Conservation (phyloP, 92 coral and sea anemone species). For the Epizoanthus scotinus region DNA sequence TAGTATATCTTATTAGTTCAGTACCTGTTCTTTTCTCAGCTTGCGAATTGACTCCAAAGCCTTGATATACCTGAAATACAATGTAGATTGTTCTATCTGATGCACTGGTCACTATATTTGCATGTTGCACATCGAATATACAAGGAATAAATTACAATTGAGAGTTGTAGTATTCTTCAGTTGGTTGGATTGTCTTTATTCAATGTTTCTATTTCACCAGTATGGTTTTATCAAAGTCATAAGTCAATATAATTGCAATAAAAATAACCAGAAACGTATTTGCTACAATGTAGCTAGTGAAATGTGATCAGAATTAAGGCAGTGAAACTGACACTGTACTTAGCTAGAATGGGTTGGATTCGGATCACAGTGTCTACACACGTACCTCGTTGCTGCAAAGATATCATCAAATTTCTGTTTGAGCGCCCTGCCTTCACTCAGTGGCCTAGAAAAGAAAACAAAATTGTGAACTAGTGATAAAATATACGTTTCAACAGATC, state of each 20-base stretch:
- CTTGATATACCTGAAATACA: constrained; percentile 76
- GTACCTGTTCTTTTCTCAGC: constrained; percentile 76
- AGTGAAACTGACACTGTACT: background rate
- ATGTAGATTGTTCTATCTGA: background rate
- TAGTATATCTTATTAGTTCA: no score
- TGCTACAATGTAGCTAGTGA: no score
- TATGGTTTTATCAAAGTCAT: no score
- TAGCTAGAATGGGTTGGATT: background rate
- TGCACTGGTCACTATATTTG: background rate
- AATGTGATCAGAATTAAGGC: no score
- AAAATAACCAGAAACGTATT: no score
- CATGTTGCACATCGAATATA: background rate
- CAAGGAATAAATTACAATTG: background rate
- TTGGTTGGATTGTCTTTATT: no score
- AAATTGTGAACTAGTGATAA: background rate
- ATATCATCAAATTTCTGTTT: constrained; percentile 99
- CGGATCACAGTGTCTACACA: background rate
- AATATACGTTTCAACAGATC: no score
- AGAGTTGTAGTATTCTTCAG: no score
- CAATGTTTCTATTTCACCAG: no score
- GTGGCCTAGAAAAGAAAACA: constrained; percentile 74
- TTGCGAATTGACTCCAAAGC: constrained; percentile 94
- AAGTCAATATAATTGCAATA: no score
- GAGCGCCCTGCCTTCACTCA: constrained; percentile 91
- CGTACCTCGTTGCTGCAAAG: constrained; percentile 95